phyloP scores from a whole-genome alignment of 1,140 invertebrate genomes.

The Melipona quadrifasciata region DNA sequence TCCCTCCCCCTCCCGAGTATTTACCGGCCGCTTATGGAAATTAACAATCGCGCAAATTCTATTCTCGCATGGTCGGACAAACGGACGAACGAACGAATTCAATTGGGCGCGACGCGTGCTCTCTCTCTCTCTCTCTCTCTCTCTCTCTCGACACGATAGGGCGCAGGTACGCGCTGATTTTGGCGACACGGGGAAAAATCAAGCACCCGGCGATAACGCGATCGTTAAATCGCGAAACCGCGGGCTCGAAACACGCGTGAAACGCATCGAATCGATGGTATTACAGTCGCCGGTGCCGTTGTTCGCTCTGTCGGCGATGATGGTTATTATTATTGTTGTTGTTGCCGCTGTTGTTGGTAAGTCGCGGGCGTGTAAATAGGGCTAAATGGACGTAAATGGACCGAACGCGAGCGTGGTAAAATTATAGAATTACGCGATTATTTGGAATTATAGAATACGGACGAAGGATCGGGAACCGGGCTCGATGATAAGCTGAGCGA shows the following conservation, averaged over 20 bases:
- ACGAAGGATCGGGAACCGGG: too few relatives aligned
- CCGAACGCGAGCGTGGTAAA: too few relatives aligned
- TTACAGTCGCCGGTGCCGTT: not conserved
- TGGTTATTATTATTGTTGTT: slow-evolving; percentile 15
- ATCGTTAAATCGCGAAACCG: slow-evolving; percentile 3
- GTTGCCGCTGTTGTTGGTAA: slow-evolving; percentile 65
- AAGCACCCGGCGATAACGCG: not conserved
- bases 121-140: too few relatives aligned
- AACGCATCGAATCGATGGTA: not conserved
- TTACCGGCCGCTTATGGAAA: slow-evolving; percentile 30
- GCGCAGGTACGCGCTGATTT: too few relatives aligned
- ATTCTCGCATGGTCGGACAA: not conserved
- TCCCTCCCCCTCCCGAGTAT: not conserved
- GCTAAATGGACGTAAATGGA: too few relatives aligned
- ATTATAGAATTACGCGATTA: too few relatives aligned
- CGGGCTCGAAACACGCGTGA: not conserved
- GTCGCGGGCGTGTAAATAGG: slow-evolving; percentile 5
- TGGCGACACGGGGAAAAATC: not conserved
- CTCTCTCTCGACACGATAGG: too few relatives aligned
- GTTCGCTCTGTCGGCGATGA: not conserved
- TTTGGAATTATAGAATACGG: too few relatives aligned
- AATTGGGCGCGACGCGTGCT: not conserved
- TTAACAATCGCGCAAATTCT: slow-evolving; percentile 21
- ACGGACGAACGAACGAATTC: not conserved
- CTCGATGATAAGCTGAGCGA: too few relatives aligned